Evolutionary conservation across 2,797 vertebrate species (phyloP).

Genomic region (Lagocephalus sceleratus): DNA sequence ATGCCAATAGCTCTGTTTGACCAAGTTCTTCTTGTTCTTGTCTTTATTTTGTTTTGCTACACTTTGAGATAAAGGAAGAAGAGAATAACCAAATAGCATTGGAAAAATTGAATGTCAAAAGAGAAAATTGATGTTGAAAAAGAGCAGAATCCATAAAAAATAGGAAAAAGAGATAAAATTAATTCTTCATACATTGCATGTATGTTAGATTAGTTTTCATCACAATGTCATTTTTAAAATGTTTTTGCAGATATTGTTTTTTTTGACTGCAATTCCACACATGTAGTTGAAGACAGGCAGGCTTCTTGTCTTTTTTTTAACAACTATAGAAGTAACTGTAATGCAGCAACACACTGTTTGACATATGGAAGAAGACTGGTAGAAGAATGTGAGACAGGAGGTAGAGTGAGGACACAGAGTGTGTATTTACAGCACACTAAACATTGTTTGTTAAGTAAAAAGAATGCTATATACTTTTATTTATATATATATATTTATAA

Average conservation of each 20-base stretch:
- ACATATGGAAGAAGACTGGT: conserved; percentile 39
- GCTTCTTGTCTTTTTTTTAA: conserved; percentile 54
- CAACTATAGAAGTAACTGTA: conserved; percentile 74
- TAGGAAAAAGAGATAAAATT: conserved; percentile 37
- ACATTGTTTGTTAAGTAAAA: conserved; percentile 77
- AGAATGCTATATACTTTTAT: conserved; percentile 82
- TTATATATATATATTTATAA: conserved; percentile 61
- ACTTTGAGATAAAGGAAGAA: too few relatives aligned
- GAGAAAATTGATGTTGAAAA: conserved; percentile 9
- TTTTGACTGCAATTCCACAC: conserved; percentile 69
- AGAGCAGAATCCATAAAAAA: conserved; percentile 20
- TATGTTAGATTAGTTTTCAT: conserved; percentile 73
- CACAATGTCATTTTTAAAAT: conserved; percentile 44
- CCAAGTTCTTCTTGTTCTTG: too few relatives aligned
- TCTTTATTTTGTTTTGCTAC: too few relatives aligned
- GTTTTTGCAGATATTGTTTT: conserved; percentile 57
- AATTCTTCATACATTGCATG: conserved; percentile 76
- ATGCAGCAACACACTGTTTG: conserved; percentile 67
- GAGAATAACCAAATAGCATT: background rate
- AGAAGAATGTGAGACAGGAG: conserved; percentile 10
- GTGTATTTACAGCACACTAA: conserved; percentile 82
- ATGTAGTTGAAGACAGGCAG: conserved; percentile 81
- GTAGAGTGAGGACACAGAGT: conserved; percentile 35
- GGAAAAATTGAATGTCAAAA: conserved; percentile 18
- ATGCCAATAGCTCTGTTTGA: conserved; percentile 9